Evolutionary conservation across 2,113 vertebrate species (phyloP), one percentile per base, ranked within the genome.

Genomic region (Cavia aperea): DNA sequence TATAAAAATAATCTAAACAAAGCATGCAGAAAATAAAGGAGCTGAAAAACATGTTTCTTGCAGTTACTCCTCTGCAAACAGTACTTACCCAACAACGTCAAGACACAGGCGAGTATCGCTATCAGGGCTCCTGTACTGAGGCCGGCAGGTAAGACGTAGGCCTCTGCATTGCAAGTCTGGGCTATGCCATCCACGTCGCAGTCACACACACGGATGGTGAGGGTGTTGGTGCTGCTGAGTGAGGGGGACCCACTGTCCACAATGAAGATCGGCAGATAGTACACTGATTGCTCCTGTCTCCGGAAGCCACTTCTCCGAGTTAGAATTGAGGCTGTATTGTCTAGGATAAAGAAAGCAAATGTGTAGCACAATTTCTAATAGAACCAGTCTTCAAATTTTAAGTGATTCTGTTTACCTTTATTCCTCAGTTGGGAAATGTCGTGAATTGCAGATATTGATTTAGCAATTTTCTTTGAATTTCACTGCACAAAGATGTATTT

Each of bases 211-310:
- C 98, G 98, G 94, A 99, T 99, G 1, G 98, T 98, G 23, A 99
- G 98, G 0, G 99, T 99, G 94, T 99, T 99, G 63, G 99, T 99
- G 97, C 99, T 99, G 97, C 99, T 99, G 43, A 99, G 98, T 0
- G 98, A 98, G 1, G 99, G 99, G 4, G 97, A 98, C 9, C 99
- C 99, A 4, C 98, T 99, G 98, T 99, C 99, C 97, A 98, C 97
- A 13, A 99, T 99, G 97, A 99, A 97, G 95, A 99, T 98, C 0
- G 99, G 99, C 96, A 99, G 97, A 62, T 98, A 98, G 94, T 99
- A 99, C 31, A 98, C 97, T 0, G 98, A 97, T 46, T 99, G 99
- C 39, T 99, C 99, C 58, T 98, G 98, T 86, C 99, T 98, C 92
- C 97, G 97, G 97, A 99, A 99, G 2, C 98, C 98, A 0, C 98